Evolutionary conservation across 2,113 vertebrate genomes (phyloP), one percentile per base, ranked within the genome.

Genomic region (Pampusana beccarii): DNA sequence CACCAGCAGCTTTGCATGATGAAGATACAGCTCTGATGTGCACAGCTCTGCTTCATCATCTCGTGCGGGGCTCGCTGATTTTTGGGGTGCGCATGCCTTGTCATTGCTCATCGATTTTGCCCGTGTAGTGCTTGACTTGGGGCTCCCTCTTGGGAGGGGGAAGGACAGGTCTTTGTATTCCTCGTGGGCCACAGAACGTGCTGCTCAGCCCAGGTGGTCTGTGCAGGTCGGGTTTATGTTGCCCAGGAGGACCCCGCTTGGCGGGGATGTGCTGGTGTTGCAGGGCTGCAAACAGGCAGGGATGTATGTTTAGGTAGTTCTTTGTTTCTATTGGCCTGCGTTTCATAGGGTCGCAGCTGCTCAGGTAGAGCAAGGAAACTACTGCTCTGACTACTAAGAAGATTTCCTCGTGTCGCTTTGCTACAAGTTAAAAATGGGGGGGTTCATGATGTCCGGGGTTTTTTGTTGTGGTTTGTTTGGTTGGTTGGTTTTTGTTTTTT

Each of bases 51-150:
- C 77, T 51, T 29, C 9, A 5, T 1, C 10, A 23, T n/a, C 40
- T 8, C 36, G 1, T 17, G 2, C 38, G 89, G 80, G 44, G 34
- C 46, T 56, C 29, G 34, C 60, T 66, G 91, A 61, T 10, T 36
- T 65, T 66, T 56, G 65, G 56, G 60, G 15, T 38, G 34, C 36
- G 9, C 53, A 38, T 62, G 50, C 44, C 18, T 38, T n/a, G 44
- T 36, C n/a, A 0, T 16, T 18, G 8, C n/a, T 34, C 29, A 0
- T 31, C 0, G 0, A 8, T 62, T 64, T 46, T 46, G 53, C 16
- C 16, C 1, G 0, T 5, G 0, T 5, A 2, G 3, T 48, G 51
- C 75, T 23, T n/a, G 44, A 50, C 54, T 23, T 3, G 1, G 60
- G 36, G 67, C 57, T 3, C 48, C 16, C 51, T 0, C 29, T 2